Evolutionary conservation across 2,888 invertebrate genomes (phyloP).

Genomic region (Panzeria rudis): DNA sequence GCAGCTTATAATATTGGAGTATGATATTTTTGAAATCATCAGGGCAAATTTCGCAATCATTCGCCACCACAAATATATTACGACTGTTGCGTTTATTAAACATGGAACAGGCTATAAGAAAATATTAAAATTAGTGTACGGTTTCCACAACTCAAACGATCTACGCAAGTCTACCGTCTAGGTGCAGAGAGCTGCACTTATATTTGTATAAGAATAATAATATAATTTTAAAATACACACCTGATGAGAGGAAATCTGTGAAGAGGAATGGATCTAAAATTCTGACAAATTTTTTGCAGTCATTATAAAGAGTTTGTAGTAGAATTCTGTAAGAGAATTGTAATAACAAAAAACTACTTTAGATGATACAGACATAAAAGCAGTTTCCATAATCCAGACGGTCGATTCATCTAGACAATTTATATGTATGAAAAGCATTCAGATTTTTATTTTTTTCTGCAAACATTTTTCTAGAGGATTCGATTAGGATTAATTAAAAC

Average conservation of each 20-base stretch:
- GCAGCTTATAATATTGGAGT: slow-evolving; percentile 52
- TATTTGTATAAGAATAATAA: too few species aligned
- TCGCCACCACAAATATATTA: slow-evolving; percentile 33
- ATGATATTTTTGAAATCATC: slow-evolving; percentile 50
- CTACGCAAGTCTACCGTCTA: too few species aligned
- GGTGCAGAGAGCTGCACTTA: too few species aligned
- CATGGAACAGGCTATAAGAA: slow-evolving; percentile 23
- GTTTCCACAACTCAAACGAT: too few species aligned
- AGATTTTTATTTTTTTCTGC: too few species aligned
- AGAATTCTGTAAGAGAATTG: slow-evolving; percentile 33
- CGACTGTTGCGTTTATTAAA: slow-evolving; percentile 4
- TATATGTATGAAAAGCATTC: too few species aligned
- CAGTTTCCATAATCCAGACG: too few species aligned
- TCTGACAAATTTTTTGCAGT: slow-evolving; percentile 22
- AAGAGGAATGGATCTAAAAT: slow-evolving; percentile 19
- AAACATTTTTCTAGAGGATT: too few species aligned
- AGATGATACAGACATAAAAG: too few species aligned
- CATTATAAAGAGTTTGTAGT: slow-evolving; percentile 38
- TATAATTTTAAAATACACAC: neutral
- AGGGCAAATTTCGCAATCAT: slow-evolving; percentile 52
- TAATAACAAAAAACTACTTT: too few species aligned
- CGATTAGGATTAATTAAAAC: too few species aligned
- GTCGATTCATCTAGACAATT: too few species aligned
- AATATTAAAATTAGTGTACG: neutral
- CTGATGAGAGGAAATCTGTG: slow-evolving; percentile 28